phyloP scores from a whole-genome alignment of 53 echinoderm and acorn worm genomes.

The Zoroaster sp. region DNA sequence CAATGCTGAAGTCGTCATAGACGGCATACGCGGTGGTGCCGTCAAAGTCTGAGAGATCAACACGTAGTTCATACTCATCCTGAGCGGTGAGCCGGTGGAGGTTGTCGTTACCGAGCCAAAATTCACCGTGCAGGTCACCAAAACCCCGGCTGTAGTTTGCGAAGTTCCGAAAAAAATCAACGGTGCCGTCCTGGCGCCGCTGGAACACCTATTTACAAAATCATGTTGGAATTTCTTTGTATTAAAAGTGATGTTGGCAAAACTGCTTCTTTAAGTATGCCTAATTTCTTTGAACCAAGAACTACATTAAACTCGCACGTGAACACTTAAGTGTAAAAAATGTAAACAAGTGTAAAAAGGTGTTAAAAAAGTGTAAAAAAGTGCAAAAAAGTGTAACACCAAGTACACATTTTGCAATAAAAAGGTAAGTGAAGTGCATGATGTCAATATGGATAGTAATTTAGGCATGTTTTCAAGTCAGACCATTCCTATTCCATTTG shows the following conservation, averaged over 20 bases:
- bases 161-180: slow-evolving; percentile 70
- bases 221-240: no score
- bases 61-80: slow-evolving; percentile 81
- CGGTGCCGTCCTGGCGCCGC: slow-evolving; percentile 65
- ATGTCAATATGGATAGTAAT: no score
- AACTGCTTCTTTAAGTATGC: no score
- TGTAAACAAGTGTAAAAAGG: background rate
- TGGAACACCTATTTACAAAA: slow-evolving; percentile 80
- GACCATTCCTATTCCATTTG: no score
- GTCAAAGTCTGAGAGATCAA: slow-evolving; percentile 73
- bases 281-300: no score
- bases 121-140: slow-evolving; percentile 74
- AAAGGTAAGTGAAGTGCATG: no score
- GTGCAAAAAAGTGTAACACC: background rate
- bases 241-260: no score
- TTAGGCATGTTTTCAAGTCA: no score
- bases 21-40: slow-evolving; percentile 60
- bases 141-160: slow-evolving; percentile 83
- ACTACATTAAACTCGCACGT: no score
- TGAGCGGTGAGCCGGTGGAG: slow-evolving; percentile 73
- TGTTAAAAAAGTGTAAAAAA: background rate
- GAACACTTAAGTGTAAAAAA: background rate
- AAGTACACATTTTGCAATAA: no score
- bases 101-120: slow-evolving; percentile 91
- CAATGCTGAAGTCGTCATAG: slow-evolving; percentile 69